These are phyloP conservation scores for Aramus guarauna DNA, from an alignment of 2,113 vertebrate species.

Conservation along the genomic window DNA sequence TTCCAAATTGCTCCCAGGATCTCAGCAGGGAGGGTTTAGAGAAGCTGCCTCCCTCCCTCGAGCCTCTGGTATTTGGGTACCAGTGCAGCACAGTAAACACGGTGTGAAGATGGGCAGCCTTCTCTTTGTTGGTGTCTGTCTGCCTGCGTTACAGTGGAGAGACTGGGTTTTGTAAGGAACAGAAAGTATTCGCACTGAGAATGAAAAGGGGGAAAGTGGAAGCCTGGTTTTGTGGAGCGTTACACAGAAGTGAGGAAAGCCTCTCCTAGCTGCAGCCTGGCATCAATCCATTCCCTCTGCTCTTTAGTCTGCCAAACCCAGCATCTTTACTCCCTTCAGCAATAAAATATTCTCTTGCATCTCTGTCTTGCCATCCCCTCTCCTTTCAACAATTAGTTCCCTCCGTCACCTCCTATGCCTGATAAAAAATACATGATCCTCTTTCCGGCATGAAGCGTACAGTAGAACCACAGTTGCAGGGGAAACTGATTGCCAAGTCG, in stretches of 20 bases:
- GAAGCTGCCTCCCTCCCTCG: not conserved
- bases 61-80: not conserved
- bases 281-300: not conserved
- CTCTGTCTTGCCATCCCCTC: not conserved
- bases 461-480: not conserved
- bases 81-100: not conserved
- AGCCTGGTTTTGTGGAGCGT: not conserved
- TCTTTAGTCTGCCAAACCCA: not conserved
- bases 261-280: constrained; percentile 3
- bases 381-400: not conserved
- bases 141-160: not conserved
- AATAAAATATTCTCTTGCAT: not conserved
- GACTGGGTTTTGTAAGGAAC: fast-evolving
- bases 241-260: not conserved
- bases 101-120: not conserved
- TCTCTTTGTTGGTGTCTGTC: not conserved
- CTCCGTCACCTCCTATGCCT: not conserved
- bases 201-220: not conserved
- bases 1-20: not conserved
- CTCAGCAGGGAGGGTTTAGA: not conserved
- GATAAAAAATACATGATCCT: constrained; percentile 2
- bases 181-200: fast-evolving
- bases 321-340: not conserved
- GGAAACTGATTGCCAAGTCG: not conserved
- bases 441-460: not conserved